Evolutionary conservation across 2,888 invertebrate genomes (phyloP).

Genomic region (Pachycephus smyrnensis): DNA sequence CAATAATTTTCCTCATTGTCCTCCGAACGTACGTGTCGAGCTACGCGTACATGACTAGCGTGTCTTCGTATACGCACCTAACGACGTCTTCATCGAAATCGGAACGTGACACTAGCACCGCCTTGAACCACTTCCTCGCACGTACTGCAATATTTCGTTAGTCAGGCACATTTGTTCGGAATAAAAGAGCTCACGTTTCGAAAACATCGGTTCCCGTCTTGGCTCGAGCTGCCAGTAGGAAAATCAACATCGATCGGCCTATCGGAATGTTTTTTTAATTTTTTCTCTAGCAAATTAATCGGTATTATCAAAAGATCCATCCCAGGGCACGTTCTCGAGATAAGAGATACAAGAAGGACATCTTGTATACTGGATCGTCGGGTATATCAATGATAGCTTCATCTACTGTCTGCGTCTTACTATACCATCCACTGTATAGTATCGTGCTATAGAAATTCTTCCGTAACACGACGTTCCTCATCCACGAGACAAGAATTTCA

Average conservation of each 20-base stretch:
- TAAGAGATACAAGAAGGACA: background rate
- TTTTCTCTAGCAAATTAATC: background rate
- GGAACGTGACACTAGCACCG: background rate
- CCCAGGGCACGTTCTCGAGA: background rate
- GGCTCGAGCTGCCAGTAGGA: background rate
- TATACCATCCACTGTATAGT: background rate
- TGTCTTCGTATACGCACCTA: background rate
- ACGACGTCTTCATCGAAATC: background rate
- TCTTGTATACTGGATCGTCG: background rate
- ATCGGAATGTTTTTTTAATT: background rate
- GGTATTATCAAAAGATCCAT: background rate
- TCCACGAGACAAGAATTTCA: background rate
- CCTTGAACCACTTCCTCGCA: conserved; percentile 7
- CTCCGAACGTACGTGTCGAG: background rate
- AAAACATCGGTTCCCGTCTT: background rate
- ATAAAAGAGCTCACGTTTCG: background rate
- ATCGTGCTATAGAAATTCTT: no score
- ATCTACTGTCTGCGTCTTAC: background rate
- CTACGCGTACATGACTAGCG: background rate
- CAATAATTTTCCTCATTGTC: background rate
- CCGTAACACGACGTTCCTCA: background rate
- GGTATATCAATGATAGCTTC: background rate
- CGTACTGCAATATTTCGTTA: conserved; percentile 3
- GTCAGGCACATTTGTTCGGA: conserved; percentile 1
- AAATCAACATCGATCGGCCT: background rate